phyloP scores from a whole-genome alignment of 2,888 invertebrate species.

The Marronus borbonicus region DNA sequence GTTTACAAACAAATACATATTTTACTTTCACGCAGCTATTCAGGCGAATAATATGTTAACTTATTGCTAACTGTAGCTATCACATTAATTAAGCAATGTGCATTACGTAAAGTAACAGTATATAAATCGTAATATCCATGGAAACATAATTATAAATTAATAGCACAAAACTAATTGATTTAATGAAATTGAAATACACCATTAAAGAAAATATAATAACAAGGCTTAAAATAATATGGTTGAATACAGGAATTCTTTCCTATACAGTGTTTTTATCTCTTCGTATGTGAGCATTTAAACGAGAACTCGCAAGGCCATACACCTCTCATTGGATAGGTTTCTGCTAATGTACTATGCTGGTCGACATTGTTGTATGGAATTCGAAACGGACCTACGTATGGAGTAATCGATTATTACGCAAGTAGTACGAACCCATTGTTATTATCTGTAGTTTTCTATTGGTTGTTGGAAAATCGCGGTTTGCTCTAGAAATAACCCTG shows the following conservation, averaged over 20 bases:
- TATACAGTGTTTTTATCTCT: background rate
- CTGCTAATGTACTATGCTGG: background rate
- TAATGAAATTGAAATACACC: too few relatives aligned
- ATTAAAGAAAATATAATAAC: too few relatives aligned
- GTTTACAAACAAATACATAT: background rate
- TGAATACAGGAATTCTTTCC: background rate
- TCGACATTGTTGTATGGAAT: slow-evolving; percentile 29
- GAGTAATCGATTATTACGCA: slow-evolving; percentile 42
- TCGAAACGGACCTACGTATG: slow-evolving; percentile 32
- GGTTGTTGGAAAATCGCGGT: background rate
- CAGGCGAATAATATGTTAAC: background rate
- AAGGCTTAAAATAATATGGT: background rate
- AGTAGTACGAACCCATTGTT: slow-evolving; percentile 5
- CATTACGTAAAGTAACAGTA: background rate
- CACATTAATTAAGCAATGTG: background rate
- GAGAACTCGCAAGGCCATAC: slow-evolving; percentile 12
- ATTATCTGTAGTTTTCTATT: slow-evolving; percentile 1
- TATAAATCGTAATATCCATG: background rate
- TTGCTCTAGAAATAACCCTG: background rate
- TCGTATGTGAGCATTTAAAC: background rate
- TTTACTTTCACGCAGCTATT: slow-evolving; percentile 1
- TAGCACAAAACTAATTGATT: too few relatives aligned
- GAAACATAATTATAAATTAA: too few relatives aligned
- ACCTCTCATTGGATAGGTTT: background rate
- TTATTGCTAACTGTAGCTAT: background rate